phyloP scores from a whole-genome alignment of 2,113 vertebrate species.

The Pteruthius melanotis region DNA sequence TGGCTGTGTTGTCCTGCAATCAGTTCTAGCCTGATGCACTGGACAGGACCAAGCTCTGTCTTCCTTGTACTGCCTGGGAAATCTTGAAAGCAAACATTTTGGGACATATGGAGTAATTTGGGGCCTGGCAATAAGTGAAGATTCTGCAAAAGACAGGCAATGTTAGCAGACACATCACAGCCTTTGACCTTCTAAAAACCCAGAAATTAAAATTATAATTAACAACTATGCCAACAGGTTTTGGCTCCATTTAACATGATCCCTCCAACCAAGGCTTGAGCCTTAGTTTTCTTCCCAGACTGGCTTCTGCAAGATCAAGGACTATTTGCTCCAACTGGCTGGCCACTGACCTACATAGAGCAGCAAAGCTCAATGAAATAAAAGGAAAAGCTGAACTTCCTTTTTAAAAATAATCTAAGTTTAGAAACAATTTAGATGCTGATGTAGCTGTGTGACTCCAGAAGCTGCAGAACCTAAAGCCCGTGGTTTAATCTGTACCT shows the following conservation, averaged over 20 bases:
- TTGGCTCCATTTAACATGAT: background rate
- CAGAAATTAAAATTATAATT: background rate
- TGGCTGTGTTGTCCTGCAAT: background rate
- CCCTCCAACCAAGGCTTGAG: background rate
- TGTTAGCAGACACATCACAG: background rate
- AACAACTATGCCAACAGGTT: background rate
- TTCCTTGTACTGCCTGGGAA: background rate
- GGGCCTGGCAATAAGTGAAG: background rate
- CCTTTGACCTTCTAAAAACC: background rate
- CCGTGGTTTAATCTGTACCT: background rate
- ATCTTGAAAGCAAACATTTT: background rate
- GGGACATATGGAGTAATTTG: background rate
- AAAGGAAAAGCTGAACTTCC: background rate
- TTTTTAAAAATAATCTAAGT: slow-evolving; percentile 5
- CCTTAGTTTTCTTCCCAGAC: background rate
- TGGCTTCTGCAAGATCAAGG: background rate
- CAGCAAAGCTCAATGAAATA: background rate
- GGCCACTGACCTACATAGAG: slow-evolving; percentile 3
- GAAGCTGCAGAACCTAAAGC: background rate
- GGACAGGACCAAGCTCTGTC: background rate
- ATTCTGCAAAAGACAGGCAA: background rate
- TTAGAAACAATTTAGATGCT: slow-evolving; percentile 21
- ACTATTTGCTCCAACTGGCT: background rate
- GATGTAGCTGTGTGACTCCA: background rate
- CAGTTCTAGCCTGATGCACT: background rate